These are phyloP conservation scores for Peucedramus taeniatus DNA, from an alignment of 2,113 vertebrate genomes.

Conservation along the genomic window DNA sequence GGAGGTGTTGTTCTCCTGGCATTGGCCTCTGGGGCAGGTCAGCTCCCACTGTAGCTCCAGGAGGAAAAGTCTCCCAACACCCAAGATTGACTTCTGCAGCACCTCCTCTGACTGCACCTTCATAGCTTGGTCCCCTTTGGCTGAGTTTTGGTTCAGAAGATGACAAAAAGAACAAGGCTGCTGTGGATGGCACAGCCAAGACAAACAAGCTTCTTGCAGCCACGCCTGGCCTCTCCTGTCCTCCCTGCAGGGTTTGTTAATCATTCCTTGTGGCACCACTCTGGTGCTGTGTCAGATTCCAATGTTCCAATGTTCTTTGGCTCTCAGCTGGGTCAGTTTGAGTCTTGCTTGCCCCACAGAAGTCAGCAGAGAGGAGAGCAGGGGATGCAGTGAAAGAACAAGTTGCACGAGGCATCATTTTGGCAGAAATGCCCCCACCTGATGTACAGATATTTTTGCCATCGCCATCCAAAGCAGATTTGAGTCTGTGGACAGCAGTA, in stretches of 20 bases:
- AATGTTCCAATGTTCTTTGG: background rate
- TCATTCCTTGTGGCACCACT: background rate
- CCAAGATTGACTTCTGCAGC: background rate
- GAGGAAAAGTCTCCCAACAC: background rate
- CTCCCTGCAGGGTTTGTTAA: background rate
- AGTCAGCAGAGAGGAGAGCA: background rate
- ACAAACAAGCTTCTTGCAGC: background rate
- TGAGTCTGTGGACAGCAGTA: background rate
- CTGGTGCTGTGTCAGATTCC: background rate
- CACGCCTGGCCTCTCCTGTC: background rate
- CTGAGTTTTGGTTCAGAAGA: background rate
- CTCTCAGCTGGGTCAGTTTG: background rate
- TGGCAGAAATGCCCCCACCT: background rate
- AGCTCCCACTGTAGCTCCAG: background rate
- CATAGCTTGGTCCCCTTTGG: background rate
- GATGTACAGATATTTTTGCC: background rate
- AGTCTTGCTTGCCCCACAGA: background rate
- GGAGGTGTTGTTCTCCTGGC: background rate
- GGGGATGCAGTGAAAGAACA: background rate
- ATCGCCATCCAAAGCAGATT: background rate
- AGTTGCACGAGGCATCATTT: background rate
- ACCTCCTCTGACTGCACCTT: background rate
- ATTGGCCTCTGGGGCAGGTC: background rate
- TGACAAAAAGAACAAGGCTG: background rate
- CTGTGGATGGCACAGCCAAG: background rate